A percentile compares a stretch with the other conserved stretches of the same genome.
These are phyloP conservation scores for Augiades crinisus DNA, from an alignment of 2,888 invertebrate species.

Conservation along the genomic window DNA sequence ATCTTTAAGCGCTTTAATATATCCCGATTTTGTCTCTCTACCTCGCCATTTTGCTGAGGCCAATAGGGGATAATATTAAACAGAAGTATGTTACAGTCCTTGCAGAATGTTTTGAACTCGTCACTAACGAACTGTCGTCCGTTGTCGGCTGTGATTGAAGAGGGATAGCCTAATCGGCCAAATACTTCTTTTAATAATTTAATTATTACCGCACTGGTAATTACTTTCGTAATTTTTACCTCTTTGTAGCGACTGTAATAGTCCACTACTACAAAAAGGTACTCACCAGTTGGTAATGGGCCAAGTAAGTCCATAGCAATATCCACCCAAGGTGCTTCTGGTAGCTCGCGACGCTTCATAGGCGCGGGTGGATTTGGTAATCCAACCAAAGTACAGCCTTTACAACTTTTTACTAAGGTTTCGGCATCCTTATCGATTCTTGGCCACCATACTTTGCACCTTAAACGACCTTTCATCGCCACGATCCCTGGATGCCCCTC, in stretches of 20 bases:
- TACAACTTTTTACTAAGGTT: constrained; percentile 18
- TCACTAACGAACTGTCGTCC: constrained; percentile 34
- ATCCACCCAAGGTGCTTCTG: constrained; percentile 29
- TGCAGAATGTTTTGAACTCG: constrained; percentile 35
- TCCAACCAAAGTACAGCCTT: constrained; percentile 33
- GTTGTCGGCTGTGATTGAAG: constrained; percentile 36
- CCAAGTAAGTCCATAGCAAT: constrained; percentile 36
- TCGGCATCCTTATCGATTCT: constrained; percentile 39
- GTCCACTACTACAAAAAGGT: constrained; percentile 17
- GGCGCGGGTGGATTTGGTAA: constrained; percentile 23
- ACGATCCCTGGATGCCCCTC: constrained; percentile 41
- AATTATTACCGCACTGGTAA: constrained; percentile 15
- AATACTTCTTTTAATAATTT: constrained; percentile 36
- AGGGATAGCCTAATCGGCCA: constrained; percentile 32
- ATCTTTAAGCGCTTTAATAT: constrained; percentile 38
- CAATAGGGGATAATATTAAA: constrained; percentile 36
- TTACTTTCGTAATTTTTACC: constrained; percentile 8
- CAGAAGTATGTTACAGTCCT: constrained; percentile 29
- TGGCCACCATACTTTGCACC: constrained; percentile 51
- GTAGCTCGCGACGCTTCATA: constrained; percentile 31
- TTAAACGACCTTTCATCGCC: constrained; percentile 39
- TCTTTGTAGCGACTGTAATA: constrained; percentile 26
- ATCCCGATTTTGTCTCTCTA: constrained; percentile 40
- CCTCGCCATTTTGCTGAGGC: constrained; percentile 39
- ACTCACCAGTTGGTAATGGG: constrained; percentile 17